Conservation (phyloP, 2,888 invertebrate genomes). For the Rhodophaea formosa region DNA sequence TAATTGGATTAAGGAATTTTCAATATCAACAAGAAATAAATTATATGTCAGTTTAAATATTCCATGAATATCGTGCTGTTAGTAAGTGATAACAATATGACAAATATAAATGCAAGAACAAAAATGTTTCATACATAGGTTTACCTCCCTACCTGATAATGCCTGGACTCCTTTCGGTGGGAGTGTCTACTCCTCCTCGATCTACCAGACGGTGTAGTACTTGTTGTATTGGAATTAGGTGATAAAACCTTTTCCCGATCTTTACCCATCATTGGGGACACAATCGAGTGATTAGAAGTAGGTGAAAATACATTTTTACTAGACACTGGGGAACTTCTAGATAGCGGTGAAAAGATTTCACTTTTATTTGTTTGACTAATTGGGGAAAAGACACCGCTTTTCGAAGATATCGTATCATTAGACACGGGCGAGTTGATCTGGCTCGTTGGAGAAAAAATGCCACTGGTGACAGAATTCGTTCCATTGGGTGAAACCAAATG, state of each 20-base stretch:
- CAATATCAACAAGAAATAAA: not conserved
- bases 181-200: constrained; percentile 81
- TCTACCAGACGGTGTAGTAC: constrained; percentile 80
- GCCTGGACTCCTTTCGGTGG: constrained; percentile 84
- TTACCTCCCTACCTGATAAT: constrained; percentile 83
- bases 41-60: not conserved
- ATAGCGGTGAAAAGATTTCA: constrained; percentile 72
- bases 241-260: constrained; percentile 68
- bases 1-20: not conserved
- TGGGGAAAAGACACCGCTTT: constrained; percentile 77
- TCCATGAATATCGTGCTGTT: constrained; percentile 46
- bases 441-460: constrained; percentile 78
- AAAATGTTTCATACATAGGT: constrained; percentile 28
- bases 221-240: constrained; percentile 72
- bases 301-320: constrained; percentile 74
- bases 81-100: constrained; percentile 52
- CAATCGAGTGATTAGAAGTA: constrained; percentile 68
- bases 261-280: constrained; percentile 68
- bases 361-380: constrained; percentile 76
- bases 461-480: constrained; percentile 76
- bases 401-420: constrained; percentile 76
- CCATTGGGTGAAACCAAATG: constrained; percentile 76
- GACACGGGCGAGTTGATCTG: constrained; percentile 79
- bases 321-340: constrained; percentile 73
- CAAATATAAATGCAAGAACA: constrained; percentile 30